Conservation (phyloP, 1,140 invertebrate genomes). For the Caerostris extrusa region DNA sequence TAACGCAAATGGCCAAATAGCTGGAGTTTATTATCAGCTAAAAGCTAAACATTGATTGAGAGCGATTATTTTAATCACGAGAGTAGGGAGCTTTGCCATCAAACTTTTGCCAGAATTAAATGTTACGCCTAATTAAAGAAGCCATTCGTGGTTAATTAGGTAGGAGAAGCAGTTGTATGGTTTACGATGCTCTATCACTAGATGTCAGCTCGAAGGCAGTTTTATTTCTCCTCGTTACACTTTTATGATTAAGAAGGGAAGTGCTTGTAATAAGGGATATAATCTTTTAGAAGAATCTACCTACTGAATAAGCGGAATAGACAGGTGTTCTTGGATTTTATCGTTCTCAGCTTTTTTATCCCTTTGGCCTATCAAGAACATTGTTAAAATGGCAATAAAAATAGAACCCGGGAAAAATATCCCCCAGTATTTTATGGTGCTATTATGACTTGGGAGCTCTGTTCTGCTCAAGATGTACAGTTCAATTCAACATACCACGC, state of each 20-base stretch:
- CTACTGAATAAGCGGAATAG: conserved; percentile 50
- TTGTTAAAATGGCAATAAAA: conserved; percentile 54
- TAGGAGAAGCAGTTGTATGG: conserved; percentile 9
- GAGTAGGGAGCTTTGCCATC: background rate
- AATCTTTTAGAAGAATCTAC: conserved; percentile 34
- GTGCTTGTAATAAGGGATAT: conserved; percentile 2
- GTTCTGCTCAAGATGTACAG: conserved; percentile 48
- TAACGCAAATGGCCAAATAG: conserved; percentile 3
- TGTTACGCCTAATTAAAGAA: conserved; percentile 61
- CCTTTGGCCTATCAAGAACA: background rate
- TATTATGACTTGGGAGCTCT: conserved; percentile 53
- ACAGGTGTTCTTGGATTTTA: conserved; percentile 66
- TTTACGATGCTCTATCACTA: conserved; percentile 49
- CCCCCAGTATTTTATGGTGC: conserved; percentile 55
- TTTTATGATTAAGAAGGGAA: conserved; percentile 48
- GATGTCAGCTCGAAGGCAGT: conserved; percentile 42
- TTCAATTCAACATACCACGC: background rate
- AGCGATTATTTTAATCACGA: conserved; percentile 35
- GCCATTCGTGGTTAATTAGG: conserved; percentile 48
- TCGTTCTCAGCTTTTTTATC: background rate
- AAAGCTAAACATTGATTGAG: conserved; percentile 22
- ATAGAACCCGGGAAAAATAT: conserved; percentile 35
- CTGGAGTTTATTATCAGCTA: conserved; percentile 16
- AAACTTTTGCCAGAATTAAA: conserved; percentile 63
- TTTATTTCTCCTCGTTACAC: conserved; percentile 20